phyloP scores from a whole-genome alignment of 2,888 invertebrate species.

The Leistus spinibarbis region DNA sequence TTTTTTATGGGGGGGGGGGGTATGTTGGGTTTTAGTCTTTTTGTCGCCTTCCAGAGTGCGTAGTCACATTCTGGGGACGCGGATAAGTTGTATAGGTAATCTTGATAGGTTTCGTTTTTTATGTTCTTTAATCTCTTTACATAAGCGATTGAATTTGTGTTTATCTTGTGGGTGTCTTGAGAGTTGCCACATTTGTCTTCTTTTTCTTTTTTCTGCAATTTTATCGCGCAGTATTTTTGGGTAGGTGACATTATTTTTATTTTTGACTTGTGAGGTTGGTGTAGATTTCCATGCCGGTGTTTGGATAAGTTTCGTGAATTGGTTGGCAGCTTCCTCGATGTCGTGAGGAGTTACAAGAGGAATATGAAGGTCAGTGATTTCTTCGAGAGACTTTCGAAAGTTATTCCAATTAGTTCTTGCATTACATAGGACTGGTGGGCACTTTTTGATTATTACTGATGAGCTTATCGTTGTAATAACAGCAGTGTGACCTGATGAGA shows the following conservation, averaged over 20 bases:
- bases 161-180: slow-evolving; percentile 34
- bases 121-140: slow-evolving; percentile 27
- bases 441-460: slow-evolving; percentile 22
- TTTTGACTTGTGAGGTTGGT: too few species aligned
- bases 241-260: neutral
- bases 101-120: neutral
- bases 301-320: neutral
- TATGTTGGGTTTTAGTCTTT: too few species aligned
- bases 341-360: neutral
- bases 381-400: neutral
- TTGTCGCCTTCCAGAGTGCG: slow-evolving; percentile 36
- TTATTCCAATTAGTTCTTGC: slow-evolving; percentile 12
- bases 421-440: slow-evolving; percentile 11
- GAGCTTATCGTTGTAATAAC: slow-evolving; percentile 41
- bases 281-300: neutral
- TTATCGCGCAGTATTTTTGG: neutral
- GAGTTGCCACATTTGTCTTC: slow-evolving; percentile 39
- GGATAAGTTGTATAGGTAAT: neutral
- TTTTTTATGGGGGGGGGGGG: too few species aligned
- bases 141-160: slow-evolving; percentile 33
- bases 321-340: neutral
- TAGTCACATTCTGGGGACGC: slow-evolving; percentile 21
- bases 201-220: slow-evolving; percentile 35
- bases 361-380: neutral
- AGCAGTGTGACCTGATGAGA: slow-evolving; percentile 45